Percentiles rank a stretch among this genome's conserved stretches.
Evolutionary conservation across 1,140 invertebrate species (phyloP).

Genomic region (Globodera ellingtonae): DNA sequence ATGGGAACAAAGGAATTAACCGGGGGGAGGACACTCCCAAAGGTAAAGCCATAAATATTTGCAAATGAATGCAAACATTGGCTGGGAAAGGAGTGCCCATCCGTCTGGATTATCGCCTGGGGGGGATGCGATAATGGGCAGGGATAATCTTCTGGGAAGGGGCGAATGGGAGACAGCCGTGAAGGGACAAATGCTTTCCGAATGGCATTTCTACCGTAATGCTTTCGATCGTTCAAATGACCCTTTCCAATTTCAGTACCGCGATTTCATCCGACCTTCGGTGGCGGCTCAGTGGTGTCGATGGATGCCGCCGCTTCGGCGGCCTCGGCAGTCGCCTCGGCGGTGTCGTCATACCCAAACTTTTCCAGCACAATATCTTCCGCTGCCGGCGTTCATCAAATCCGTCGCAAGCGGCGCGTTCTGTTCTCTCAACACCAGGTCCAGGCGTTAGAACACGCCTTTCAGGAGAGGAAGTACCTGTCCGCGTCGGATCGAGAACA

Average conservation of each 20-base stretch:
- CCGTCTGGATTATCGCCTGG: neutral
- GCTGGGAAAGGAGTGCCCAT: neutral
- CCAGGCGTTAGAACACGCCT: constrained; percentile 87
- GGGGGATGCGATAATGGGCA: neutral
- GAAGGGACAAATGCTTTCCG: neutral
- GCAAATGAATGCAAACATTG: constrained; percentile 12
- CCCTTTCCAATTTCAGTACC: constrained; percentile 10
- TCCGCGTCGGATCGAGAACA: constrained; percentile 93
- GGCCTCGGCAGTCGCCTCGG: constrained; percentile 10
- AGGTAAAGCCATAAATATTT: constrained; percentile 14
- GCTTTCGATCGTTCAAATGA: neutral
- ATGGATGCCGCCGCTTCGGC: constrained; percentile 8
- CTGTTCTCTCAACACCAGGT: constrained; percentile 96
- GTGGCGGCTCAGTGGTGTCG: neutral
- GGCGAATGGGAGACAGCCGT: neutral
- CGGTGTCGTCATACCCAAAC: neutral
- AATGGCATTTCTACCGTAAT: constrained; percentile 6
- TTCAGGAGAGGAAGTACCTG: constrained; percentile 89
- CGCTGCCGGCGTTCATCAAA: neutral
- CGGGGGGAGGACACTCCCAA: neutral
- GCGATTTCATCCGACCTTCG: constrained; percentile 11
- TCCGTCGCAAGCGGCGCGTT: constrained; percentile 81
- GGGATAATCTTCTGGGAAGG: neutral
- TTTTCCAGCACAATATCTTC: neutral
- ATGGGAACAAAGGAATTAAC: neutral